phyloP scores from a whole-genome alignment of 1,140 invertebrate genomes.

The Drosophila funebris region DNA sequence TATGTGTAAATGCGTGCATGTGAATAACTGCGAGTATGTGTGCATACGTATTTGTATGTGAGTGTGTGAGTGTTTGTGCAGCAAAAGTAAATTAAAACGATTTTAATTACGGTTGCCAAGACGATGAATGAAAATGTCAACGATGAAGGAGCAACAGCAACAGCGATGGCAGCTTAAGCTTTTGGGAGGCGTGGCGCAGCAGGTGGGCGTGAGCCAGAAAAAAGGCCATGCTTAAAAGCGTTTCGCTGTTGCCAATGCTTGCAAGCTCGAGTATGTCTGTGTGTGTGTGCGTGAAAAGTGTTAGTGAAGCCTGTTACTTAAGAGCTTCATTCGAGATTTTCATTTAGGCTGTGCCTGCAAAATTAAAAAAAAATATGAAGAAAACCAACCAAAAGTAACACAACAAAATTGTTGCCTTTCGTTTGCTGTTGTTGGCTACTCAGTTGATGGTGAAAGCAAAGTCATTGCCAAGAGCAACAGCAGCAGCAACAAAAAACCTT shows the following conservation, averaged over 20 bases:
- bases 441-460: constrained; percentile 50
- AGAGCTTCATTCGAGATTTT: constrained; percentile 49
- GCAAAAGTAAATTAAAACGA: constrained; percentile 83
- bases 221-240: constrained; percentile 59
- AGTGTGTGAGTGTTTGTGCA: constrained; percentile 42
- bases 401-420: constrained; percentile 36
- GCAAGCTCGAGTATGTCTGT: constrained; percentile 40
- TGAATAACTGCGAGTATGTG: constrained; percentile 12
- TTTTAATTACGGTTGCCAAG: constrained; percentile 83
- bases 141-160: constrained; percentile 43
- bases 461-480: constrained; percentile 75
- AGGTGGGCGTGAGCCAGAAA: constrained; percentile 52
- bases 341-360: constrained; percentile 39
- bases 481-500: constrained; percentile 27
- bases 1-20: constrained; percentile 17
- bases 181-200: constrained; percentile 30
- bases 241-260: constrained; percentile 60
- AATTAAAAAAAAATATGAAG: constrained; percentile 6
- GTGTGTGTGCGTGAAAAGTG: neutral
- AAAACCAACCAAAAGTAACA: constrained; percentile 18
- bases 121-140: constrained; percentile 83
- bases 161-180: constrained; percentile 20
- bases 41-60: constrained; percentile 16
- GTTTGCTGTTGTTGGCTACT: constrained; percentile 43
- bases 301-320: constrained; percentile 48